Evolutionary conservation across 2,797 vertebrate genomes (phyloP).

Genomic region (Ataeniobius toweri): DNA sequence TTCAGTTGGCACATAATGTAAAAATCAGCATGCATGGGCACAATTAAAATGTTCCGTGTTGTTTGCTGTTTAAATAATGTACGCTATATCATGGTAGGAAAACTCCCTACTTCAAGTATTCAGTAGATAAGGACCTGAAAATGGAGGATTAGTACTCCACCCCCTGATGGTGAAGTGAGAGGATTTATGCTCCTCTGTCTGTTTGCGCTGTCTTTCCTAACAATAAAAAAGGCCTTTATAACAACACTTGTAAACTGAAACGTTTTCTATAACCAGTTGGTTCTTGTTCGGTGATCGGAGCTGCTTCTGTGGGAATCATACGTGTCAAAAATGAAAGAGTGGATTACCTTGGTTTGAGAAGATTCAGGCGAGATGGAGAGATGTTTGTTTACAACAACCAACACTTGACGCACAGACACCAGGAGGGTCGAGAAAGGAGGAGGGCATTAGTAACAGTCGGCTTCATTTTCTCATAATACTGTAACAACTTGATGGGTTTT

Average conservation of each 20-base stretch:
- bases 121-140: slow-evolving; percentile 91
- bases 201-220: slow-evolving; percentile 70
- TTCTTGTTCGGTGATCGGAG: slow-evolving; percentile 59
- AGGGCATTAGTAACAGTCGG: slow-evolving; percentile 76
- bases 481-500: slow-evolving; percentile 60
- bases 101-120: slow-evolving; percentile 96
- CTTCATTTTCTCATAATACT: slow-evolving; percentile 69
- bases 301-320: slow-evolving; percentile 39
- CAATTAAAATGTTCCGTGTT: slow-evolving; percentile 77
- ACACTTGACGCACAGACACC: slow-evolving; percentile 67
- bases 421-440: slow-evolving; percentile 44
- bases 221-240: slow-evolving; percentile 28
- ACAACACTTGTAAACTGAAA: slow-evolving; percentile 66
- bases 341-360: slow-evolving; percentile 44
- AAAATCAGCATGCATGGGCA: slow-evolving; percentile 85
- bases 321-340: slow-evolving; percentile 21
- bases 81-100: slow-evolving; percentile 82
- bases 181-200: slow-evolving; percentile 72
- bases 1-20: slow-evolving; percentile 93
- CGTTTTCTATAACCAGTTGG: slow-evolving; percentile 39
- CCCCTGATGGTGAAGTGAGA: slow-evolving; percentile 80
- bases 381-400: slow-evolving; percentile 62
- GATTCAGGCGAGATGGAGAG: slow-evolving; percentile 43
- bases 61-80: slow-evolving; percentile 75
- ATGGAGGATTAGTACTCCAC: slow-evolving; percentile 80